A percentile compares a stretch with the other conserved stretches of the same genome.
These are phyloP conservation scores for Forpus xanthops DNA, from an alignment of 2,797 vertebrate species.

Conservation along the genomic window DNA sequence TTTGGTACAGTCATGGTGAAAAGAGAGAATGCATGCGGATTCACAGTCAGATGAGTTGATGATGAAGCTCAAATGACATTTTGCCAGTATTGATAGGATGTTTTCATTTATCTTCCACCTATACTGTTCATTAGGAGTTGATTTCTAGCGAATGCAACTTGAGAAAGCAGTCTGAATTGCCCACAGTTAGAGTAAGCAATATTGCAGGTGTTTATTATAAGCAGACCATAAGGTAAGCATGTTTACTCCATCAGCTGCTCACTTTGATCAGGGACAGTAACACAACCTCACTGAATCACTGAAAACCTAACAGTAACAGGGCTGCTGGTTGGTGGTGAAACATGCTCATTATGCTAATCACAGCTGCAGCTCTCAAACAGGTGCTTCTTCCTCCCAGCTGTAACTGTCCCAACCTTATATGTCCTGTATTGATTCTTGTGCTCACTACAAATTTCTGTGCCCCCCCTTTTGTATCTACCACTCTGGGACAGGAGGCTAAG, in stretches of 20 bases:
- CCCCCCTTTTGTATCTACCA: not conserved
- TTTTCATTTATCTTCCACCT: slow-evolving; percentile 9
- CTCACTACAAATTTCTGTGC: not conserved
- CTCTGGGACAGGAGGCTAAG: not conserved
- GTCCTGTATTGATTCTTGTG: accelerated
- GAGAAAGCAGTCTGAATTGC: not conserved
- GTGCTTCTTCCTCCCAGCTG: not conserved
- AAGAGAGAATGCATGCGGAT: not conserved
- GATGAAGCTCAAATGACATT: not conserved
- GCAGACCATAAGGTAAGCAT: not conserved
- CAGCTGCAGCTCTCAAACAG: not conserved
- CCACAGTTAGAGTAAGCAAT: not conserved
- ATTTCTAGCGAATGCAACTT: not conserved
- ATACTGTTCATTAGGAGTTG: not conserved
- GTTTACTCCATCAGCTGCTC: not conserved
- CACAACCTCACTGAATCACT: not conserved
- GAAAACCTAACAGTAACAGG: not conserved
- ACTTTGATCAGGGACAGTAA: not conserved
- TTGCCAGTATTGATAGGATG: not conserved
- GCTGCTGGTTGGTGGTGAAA: not conserved
- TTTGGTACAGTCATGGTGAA: not conserved
- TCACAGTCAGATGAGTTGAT: not conserved
- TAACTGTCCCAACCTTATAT: not conserved
- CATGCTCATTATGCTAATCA: not conserved
- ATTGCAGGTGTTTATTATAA: not conserved